Evolutionary conservation across 2,113 vertebrate genomes (phyloP).

Genomic region (Salvelinus sp.): DNA sequence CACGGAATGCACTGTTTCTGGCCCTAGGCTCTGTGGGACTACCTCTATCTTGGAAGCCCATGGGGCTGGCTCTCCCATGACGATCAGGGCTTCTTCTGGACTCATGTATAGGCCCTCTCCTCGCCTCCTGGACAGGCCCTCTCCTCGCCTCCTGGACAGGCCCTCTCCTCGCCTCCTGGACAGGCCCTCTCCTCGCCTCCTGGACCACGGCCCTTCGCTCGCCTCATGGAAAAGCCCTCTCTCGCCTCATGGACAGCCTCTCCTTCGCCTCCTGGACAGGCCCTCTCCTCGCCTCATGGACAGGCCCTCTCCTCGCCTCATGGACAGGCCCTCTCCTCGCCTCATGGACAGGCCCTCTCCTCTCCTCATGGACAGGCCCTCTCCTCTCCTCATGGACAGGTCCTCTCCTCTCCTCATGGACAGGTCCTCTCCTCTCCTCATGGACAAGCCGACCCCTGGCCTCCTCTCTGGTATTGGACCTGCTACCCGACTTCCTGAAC

Average conservation of each 20-base stretch:
- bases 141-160: background rate
- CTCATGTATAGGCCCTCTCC: background rate
- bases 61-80: slow-evolving; percentile 6
- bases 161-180: background rate
- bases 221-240: too few species aligned
- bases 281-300: background rate
- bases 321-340: slow-evolving; percentile 1
- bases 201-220: too few species aligned
- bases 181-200: background rate
- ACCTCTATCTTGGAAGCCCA: background rate
- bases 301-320: background rate
- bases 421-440: slow-evolving; percentile 16
- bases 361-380: background rate
- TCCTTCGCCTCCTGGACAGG: slow-evolving; percentile 18
- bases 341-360: slow-evolving; percentile 1
- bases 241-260: slow-evolving; percentile 10
- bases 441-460: slow-evolving; percentile 12
- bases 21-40: slow-evolving; percentile 18
- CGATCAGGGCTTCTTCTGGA: background rate
- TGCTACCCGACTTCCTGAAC: slow-evolving; percentile 17
- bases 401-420: slow-evolving; percentile 6
- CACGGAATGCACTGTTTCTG: slow-evolving; percentile 2
- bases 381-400: background rate
- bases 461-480: slow-evolving; percentile 14
- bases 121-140: background rate